phyloP scores from a whole-genome alignment of 1,140 invertebrate genomes.

The Eupristina koningsbergeri region DNA sequence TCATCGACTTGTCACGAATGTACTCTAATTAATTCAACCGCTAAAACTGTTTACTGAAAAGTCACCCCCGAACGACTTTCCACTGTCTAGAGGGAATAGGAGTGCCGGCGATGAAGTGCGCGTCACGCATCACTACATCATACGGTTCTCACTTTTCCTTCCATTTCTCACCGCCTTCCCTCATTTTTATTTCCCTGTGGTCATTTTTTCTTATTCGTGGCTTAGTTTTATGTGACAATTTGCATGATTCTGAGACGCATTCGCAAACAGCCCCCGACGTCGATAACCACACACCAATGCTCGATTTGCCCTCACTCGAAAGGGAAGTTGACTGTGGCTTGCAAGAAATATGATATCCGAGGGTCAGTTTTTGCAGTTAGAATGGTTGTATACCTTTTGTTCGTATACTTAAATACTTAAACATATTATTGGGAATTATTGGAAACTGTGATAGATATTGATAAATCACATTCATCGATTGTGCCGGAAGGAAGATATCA shows the following conservation, averaged over 20 bases:
- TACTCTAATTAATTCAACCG: constrained; percentile 50
- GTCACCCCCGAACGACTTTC: not conserved
- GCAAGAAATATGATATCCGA: too few relatives aligned
- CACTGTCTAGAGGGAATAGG: constrained; percentile 20
- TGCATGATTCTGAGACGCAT: not conserved
- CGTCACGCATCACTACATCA: constrained; percentile 31
- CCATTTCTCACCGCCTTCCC: not conserved
- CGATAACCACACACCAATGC: not conserved
- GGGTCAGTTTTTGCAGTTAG: not conserved
- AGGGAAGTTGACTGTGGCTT: too few relatives aligned
- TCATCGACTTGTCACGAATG: constrained; percentile 32
- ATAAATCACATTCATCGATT: not conserved
- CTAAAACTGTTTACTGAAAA: constrained; percentile 30
- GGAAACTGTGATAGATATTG: not conserved
- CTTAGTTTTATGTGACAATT: constrained; percentile 3
- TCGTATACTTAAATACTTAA: not conserved
- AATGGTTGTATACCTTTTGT: not conserved
- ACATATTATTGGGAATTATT: not conserved
- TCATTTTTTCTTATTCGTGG: not conserved
- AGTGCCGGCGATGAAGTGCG: constrained; percentile 24
- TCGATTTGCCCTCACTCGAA: too few relatives aligned
- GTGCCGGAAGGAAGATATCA: not conserved
- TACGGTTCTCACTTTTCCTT: not conserved
- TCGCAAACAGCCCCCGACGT: not conserved
- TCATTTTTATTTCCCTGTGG: not conserved